A percentile compares a stretch with the other conserved stretches of the same genome.
phyloP scores from a whole-genome alignment of 1,140 invertebrate species.

The Leptopilina clavipes region DNA sequence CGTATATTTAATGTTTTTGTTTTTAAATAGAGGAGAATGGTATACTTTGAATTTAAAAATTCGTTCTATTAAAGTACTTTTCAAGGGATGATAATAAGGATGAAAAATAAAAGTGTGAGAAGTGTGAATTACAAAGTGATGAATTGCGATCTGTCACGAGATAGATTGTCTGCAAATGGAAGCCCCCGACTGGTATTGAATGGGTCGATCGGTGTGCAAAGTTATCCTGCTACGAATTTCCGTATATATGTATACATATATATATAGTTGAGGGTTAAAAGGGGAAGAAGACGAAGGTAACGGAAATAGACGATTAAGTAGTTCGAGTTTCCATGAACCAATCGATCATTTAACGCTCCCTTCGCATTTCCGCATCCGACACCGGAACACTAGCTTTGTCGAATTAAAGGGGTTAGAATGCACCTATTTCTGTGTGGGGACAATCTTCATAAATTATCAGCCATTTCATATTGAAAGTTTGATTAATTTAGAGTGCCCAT shows the following conservation, averaged over 20 bases:
- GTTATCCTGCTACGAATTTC: slow-evolving; percentile 50
- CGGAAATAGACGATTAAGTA: slow-evolving; percentile 62
- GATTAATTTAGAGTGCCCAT: not conserved
- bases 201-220: slow-evolving; percentile 40
- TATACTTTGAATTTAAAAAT: too few species aligned
- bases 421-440: not conserved
- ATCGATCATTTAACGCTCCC: slow-evolving; percentile 56
- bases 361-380: slow-evolving; percentile 38
- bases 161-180: slow-evolving; percentile 28
- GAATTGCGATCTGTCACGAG: slow-evolving; percentile 26
- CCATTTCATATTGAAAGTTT: slow-evolving; percentile 5
- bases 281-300: slow-evolving; percentile 43
- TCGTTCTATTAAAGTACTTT: not conserved
- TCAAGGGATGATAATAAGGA: not conserved
- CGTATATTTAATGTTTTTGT: too few species aligned
- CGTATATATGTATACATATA: not conserved
- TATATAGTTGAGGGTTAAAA: too few species aligned
- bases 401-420: slow-evolving; percentile 7
- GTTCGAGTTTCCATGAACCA: slow-evolving; percentile 53
- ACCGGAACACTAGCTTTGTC: not conserved
- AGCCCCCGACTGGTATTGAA: slow-evolving; percentile 20
- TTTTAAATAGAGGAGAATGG: too few species aligned
- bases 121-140: slow-evolving; percentile 17
- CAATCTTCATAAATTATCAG: slow-evolving; percentile 10
- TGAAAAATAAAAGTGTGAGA: slow-evolving; percentile 5